Evolutionary conservation across 2,888 invertebrate species (phyloP).

Genomic region (Proisotoma minuta): DNA sequence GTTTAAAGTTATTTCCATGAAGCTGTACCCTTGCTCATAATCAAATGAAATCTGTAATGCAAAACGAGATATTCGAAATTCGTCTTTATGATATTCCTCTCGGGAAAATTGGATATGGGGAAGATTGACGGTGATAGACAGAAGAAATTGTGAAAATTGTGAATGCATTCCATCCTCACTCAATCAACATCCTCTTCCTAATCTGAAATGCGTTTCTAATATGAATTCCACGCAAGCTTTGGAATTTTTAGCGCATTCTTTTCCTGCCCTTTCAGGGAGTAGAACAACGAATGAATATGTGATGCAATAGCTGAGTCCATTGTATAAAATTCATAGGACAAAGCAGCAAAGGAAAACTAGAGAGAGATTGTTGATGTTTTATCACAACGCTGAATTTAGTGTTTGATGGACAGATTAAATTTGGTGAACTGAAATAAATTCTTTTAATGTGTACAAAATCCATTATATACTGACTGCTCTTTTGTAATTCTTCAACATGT

Average conservation of each 20-base stretch:
- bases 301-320: not conserved
- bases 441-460: too few relatives aligned
- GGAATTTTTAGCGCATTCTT: slow-evolving; percentile 10
- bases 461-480: too few relatives aligned
- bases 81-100: too few relatives aligned
- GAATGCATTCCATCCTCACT: not conserved
- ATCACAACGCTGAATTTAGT: too few relatives aligned
- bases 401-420: too few relatives aligned
- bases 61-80: too few relatives aligned
- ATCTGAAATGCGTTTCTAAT: slow-evolving; percentile 6
- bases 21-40: too few relatives aligned
- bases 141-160: not conserved
- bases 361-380: not conserved
- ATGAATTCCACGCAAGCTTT: slow-evolving; percentile 3
- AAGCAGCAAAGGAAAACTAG: not conserved
- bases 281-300: not conserved
- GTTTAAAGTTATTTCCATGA: too few relatives aligned
- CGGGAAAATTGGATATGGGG: too few relatives aligned
- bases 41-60: too few relatives aligned
- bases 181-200: slow-evolving; percentile 3
- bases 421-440: too few relatives aligned
- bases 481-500: too few relatives aligned
- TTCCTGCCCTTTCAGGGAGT: not conserved
- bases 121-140: not conserved
- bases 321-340: not conserved